A percentile compares a stretch with the other conserved stretches of the same genome.
Conservation (phyloP, 2,113 vertebrate species). For the Thamnophis sirtalis region DNA sequence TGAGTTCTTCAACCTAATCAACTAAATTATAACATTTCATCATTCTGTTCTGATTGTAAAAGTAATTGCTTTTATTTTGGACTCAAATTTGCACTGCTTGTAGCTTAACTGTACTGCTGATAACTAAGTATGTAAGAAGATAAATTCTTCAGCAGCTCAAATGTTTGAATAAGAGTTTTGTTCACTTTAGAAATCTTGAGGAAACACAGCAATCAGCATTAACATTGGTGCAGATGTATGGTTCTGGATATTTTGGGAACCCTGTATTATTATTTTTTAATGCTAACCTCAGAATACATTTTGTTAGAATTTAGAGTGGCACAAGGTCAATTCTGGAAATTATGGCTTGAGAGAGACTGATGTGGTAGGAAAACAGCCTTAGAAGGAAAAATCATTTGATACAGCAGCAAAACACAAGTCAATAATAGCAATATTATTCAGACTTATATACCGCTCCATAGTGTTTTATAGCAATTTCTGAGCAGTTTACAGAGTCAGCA, state of each 20-base stretch:
- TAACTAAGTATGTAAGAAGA: neutral
- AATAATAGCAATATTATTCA: neutral
- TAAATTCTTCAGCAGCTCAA: neutral
- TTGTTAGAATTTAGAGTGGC: neutral
- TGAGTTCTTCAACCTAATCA: neutral
- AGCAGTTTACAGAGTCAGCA: neutral
- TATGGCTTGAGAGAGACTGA: neutral
- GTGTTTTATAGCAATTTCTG: neutral
- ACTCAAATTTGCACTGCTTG: neutral
- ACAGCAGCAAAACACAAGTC: neutral
- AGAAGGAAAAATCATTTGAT: neutral
- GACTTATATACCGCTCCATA: neutral
- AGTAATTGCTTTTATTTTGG: neutral
- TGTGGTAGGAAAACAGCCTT: neutral
- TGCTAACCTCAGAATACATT: neutral
- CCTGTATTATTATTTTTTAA: neutral
- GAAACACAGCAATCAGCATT: neutral
- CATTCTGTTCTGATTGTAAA: neutral
- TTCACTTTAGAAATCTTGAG: neutral
- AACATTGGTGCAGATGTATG: neutral
- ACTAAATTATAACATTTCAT: neutral
- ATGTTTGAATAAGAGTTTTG: neutral
- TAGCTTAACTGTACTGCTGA: neutral
- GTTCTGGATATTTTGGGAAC: neutral
- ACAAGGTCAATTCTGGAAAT: neutral